Base-by-base conservation (phyloP, 2,888 invertebrate species). In the Formica aserva region DNA sequence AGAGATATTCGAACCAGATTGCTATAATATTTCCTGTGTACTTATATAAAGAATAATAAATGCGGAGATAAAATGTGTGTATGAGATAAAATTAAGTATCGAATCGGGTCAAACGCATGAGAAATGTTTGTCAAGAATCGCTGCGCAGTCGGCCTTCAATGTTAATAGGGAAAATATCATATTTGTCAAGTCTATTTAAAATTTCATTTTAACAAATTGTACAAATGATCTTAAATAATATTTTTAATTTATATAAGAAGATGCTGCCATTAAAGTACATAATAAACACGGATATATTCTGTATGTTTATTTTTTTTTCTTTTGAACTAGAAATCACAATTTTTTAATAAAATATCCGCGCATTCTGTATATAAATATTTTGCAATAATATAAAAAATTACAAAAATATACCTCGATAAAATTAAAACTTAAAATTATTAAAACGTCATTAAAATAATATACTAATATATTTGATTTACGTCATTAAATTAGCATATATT, bases 1-100 rank as follows among this genome's bases (percentile, higher is more conserved):
- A 55, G 55, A 52, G n/a, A 41, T 41, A 77, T 77, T 77, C 15
- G n/a, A 65, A 52, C 1, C 9, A 32, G 22, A 77, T 67, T 15
- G 29, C 35, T 65, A 3, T 18, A 13, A 3, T 18, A 13, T 65
- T 76, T 3, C 15, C 13, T 13, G 13, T n/a, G 29, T 41, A 55
- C 38, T 77, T 67, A 57, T 41, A n/a, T 76, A 77, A 67, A 69
- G 48, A n/a, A 66, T 55, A 52, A 55, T n/a, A 3, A 26, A 41
- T 0, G 52, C 52, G 13, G 26, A 65, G 38, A 8, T 26, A 6
- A 77, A 29, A 13, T 26, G 38, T 26, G 26, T 26, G 26, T 26
- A 26, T 26, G 26, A 26, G 26, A 26, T 26, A 26, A 26, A 26
- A 26, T 29, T 29, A 66, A 65, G 38, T 66, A 55, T 18, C 22